Evolutionary conservation across 2,888 invertebrate genomes (phyloP), one percentile per base, ranked within the genome.

Genomic region (Eulithis testata): DNA sequence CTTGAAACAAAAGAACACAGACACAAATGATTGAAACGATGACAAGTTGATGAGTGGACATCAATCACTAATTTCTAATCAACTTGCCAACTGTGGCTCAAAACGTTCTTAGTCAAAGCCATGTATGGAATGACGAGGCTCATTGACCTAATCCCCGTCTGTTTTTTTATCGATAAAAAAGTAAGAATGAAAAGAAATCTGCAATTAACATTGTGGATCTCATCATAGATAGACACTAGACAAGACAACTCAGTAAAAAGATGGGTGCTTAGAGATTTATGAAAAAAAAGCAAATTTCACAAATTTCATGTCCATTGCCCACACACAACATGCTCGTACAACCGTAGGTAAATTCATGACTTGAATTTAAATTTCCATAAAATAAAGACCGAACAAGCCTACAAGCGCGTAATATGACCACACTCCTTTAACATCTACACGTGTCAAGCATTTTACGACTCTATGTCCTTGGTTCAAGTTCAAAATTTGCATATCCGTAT

Each of bases 291-390:
- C 3, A 5, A 40, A 40, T 8, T 40, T 1, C 3, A 40, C 40
- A 40, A 40, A 9, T 8, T 5, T 9, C 40, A 40, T 40, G 40
- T 40, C 40, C 40, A 40, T 40, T 40, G 40, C 40, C 40, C 40
- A 51, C 31, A 2, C 27, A 51, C 5, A 31, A 37, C 27, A 51
- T 60, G 37, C 60, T 45, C 12, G 21, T 53, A 52, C 40, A 14
- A 40, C 40, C 40, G 36, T 12, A 36, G 27, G 14, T 57, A 21
- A 53, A 2, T 49, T 54, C 68, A 67, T 69, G 65, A 31, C 62
- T 64, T 66, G 67, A 60, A 79, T 75, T 75, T 49, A 69, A 71
- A 79, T 45, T 70, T 64, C 63, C 57, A 59, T 66, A 63, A 63
- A 61, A 56, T 60, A 52, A 59, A 61, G 27, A 56, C 68, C 68